A percentile compares a stretch with the other conserved stretches of the same genome.
Conservation (phyloP, 2,797 vertebrate species). For the Pipistrellus pipistrellus region DNA sequence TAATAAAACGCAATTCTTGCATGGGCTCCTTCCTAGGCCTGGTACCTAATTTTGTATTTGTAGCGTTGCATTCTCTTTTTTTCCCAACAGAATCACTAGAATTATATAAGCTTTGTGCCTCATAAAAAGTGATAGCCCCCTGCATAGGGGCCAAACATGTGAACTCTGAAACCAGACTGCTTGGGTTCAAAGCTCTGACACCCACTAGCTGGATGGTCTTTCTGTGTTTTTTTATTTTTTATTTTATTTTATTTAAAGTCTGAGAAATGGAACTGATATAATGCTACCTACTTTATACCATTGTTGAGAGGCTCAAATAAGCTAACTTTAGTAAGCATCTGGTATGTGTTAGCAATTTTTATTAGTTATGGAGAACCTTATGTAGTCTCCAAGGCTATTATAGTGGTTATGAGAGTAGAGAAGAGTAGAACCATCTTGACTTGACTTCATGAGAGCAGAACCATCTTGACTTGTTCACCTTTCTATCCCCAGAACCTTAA, state of each 20-base stretch:
- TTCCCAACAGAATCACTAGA: neutral
- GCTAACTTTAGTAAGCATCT: neutral
- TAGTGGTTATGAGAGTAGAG: neutral
- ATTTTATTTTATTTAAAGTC: neutral
- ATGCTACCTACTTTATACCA: neutral
- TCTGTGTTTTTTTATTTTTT: neutral
- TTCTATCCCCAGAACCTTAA: neutral
- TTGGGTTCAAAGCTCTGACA: neutral
- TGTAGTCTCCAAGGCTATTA: neutral
- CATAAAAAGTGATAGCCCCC: neutral
- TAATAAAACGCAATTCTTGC: neutral
- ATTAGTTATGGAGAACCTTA: neutral
- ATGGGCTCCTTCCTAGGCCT: neutral
- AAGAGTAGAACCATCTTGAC: neutral
- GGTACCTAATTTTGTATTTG: neutral
- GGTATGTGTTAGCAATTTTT: neutral
- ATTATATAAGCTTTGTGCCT: neutral
- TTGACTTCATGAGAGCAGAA: neutral
- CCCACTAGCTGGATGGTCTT: neutral
- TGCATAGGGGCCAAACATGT: neutral
- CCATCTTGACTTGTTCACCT: neutral
- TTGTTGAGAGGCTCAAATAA: neutral
- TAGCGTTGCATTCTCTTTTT: neutral
- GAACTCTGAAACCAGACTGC: neutral
- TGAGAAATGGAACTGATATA: neutral